Evolutionary conservation across 2,888 invertebrate genomes (phyloP), one percentile per base, ranked within the genome.

Genomic region (Acanthopleura granulata): DNA sequence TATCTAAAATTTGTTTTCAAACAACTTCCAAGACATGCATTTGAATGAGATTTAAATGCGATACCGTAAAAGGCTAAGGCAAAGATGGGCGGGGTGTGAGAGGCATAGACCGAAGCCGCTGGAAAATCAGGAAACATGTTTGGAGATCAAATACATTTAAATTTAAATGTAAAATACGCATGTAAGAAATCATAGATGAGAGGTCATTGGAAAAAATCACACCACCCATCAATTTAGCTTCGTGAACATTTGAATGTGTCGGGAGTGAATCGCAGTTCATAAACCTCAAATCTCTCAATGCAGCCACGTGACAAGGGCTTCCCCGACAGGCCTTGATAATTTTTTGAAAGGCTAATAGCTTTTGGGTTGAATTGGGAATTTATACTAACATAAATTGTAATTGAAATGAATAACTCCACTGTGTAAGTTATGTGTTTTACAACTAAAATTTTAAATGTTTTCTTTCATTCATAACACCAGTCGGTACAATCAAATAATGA

Each of bases 51-150:
- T 57, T 18, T n/a, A 57, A n/a, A 57, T 57, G n/a, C 22, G 22
- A 22, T 66, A 66, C 66, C 66, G 66, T 66, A 66, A 12, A 66
- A 27, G 66, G 66, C 3, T 66, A 22, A 27, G 66, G 27, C 29
- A 22, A 25, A 66, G 25, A 27, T 66, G 66, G 66, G 66, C 29
- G 66, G 66, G 66, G 66, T 6, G 25, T 12, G 16, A 9, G 40
- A 40, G 40, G 40, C 40, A 3, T 40, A 40, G 4, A 40, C 40
- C 9, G 40, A 9, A 40, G 9, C 40, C 40, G 9, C 40, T 40
- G 40, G 40, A 40, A 40, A 40, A 9, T 40, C n/a, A n/a, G n/a
- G n/a, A 9, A 40, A 40, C 40, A 3, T 9, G 40, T 40, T 9
- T 6, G 40, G 40, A 40, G 40, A 40, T 40, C 40, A 40, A 6